phyloP scores from a whole-genome alignment of 1,140 invertebrate genomes.

The Neodiprion virginianus region DNA sequence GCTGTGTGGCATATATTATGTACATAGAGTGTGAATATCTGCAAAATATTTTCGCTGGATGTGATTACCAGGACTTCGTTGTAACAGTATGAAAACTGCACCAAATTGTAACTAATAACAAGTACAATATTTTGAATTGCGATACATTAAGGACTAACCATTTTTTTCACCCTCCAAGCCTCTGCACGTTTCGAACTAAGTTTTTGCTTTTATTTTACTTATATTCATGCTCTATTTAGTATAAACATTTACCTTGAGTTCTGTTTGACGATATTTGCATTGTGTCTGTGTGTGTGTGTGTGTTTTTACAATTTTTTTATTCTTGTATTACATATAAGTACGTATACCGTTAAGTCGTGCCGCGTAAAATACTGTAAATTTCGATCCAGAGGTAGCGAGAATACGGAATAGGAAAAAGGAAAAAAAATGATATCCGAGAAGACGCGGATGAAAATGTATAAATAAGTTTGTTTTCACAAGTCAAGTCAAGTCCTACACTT shows the following conservation, averaged over 20 bases:
- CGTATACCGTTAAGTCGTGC: no score
- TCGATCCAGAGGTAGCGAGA: neutral
- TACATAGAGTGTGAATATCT: neutral
- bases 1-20: neutral
- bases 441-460: neutral
- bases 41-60: neutral
- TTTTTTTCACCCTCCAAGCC: no score
- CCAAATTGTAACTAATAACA: neutral
- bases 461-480: neutral
- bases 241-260: no score
- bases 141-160: no score
- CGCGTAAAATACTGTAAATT: no score
- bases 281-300: no score
- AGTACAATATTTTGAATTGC: neutral
- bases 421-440: neutral
- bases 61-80: slow-evolving; percentile 1
- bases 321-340: no score
- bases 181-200: no score
- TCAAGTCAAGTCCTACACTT: neutral
- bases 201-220: no score
- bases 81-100: neutral
- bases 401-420: neutral
- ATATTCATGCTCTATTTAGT: no score
- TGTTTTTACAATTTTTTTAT: no score
- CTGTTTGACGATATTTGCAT: no score